These are phyloP conservation scores for Planococcus citri DNA, from an alignment of 1,140 invertebrate genomes.

Conservation along the genomic window DNA sequence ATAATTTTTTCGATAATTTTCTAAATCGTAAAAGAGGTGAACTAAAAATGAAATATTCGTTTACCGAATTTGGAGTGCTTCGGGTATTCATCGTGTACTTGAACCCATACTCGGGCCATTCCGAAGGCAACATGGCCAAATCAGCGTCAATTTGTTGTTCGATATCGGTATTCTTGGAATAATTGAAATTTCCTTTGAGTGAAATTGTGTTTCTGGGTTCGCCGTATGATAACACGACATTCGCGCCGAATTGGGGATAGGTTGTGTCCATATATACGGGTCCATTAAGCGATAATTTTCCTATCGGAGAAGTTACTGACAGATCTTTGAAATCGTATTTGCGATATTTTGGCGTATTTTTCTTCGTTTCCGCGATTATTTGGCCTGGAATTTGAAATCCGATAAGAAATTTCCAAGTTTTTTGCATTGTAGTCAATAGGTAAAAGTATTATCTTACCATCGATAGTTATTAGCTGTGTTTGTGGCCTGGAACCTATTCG, in stretches of 20 bases:
- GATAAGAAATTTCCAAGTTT: not conserved
- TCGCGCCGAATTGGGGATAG: not conserved
- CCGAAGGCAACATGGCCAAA: not conserved
- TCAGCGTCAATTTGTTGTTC: not conserved
- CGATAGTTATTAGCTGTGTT: not conserved
- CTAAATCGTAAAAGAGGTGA: no score
- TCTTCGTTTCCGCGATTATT: not conserved
- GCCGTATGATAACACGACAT: not conserved
- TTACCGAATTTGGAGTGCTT: not conserved
- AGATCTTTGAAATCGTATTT: constrained; percentile 12
- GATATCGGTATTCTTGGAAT: not conserved
- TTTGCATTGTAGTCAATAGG: not conserved
- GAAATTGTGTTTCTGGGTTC: not conserved
- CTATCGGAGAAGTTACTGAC: not conserved
- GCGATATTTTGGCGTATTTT: not conserved
- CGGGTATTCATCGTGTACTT: not conserved
- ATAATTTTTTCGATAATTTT: not conserved
- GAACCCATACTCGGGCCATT: not conserved
- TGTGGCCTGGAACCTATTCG: not conserved
- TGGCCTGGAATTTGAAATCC: no score
- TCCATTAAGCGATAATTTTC: not conserved
- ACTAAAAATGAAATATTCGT: not conserved
- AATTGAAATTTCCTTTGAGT: not conserved
- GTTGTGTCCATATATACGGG: not conserved
- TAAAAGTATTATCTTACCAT: not conserved